Percentiles rank a stretch among this genome's conserved stretches.
These are phyloP conservation scores for Oryzias dopingdopingensis DNA, from an alignment of 2,797 vertebrate species.

Conservation along the genomic window DNA sequence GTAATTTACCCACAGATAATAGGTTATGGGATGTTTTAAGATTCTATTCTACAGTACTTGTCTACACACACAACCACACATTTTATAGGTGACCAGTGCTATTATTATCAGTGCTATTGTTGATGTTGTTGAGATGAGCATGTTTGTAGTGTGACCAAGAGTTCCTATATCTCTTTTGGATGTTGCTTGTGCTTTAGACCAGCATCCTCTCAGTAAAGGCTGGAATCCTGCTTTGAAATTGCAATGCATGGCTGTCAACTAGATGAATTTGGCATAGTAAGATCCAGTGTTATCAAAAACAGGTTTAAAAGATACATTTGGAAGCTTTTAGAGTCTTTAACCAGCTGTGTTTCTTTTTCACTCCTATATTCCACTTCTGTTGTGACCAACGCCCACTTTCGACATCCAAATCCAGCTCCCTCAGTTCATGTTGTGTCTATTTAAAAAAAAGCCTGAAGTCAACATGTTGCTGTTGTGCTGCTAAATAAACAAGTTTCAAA, in stretches of 20 bases:
- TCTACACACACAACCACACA: too few relatives aligned
- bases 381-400: constrained; percentile 45
- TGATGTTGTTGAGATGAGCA: constrained; percentile 34
- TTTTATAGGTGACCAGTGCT: too few relatives aligned
- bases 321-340: constrained; percentile 63
- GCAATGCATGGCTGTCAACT: constrained; percentile 63
- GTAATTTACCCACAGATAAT: too few relatives aligned
- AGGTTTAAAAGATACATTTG: constrained; percentile 61
- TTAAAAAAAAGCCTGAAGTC: constrained; percentile 39
- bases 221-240: constrained; percentile 65
- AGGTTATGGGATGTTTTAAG: too few relatives aligned
- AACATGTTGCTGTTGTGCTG: constrained; percentile 52
- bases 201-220: constrained; percentile 67
- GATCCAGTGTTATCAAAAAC: constrained; percentile 74
- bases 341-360: constrained; percentile 54
- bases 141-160: constrained; percentile 51
- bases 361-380: constrained; percentile 55
- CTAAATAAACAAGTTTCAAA: constrained; percentile 30
- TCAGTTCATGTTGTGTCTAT: constrained; percentile 50
- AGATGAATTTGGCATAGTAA: constrained; percentile 65
- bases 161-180: constrained; percentile 59
- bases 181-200: constrained; percentile 37
- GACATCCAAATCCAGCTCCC: constrained; percentile 52
- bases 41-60: too few relatives aligned
- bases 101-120: background rate